Evolutionary conservation across 2,888 invertebrate genomes (phyloP), one percentile per base, ranked within the genome.

Genomic region (Pecten maximus): DNA sequence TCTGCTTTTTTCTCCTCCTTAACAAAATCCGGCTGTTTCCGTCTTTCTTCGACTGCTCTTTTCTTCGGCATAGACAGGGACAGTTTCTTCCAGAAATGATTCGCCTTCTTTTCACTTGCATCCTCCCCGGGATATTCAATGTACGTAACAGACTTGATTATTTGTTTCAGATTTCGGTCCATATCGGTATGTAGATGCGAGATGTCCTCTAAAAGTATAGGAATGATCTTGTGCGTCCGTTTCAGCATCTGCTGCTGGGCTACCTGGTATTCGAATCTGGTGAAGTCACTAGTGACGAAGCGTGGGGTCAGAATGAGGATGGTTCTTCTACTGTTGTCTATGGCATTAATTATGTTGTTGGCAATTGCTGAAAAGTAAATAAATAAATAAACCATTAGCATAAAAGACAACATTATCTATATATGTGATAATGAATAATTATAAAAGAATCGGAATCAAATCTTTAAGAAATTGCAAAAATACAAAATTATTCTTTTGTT

Each of bases 211-310:
- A 95, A 90, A 15, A 95, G 74, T 88, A 95, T 93, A 40, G 95
- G 95, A 87, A 95, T 94, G 87, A 95, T 94, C 91, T 94, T 92
- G 93, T 95, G 95, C 89, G 93, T 94, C n/a, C 93, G 92, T 60
- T 93, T 94, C 19, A 95, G 91, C 95, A 95, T 95, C 91, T 95
- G 95, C 54, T 94, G 93, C 88, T 95, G 95, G 0, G 95, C 95
- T 89, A 93, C 94, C 92, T 95, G 95, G 91, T 95, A 95, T 91
- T 95, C 95, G 90, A 95, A 93, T 35, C 94, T 92, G 40, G 94
- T 94, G 93, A 94, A 95, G 86, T 95, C 95, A 87, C 94, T 94
- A 87, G 93, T 90, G 40, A 95, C 91, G 92, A 94, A 95, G 40
- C 93, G 91, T 16, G 95, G 94, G 4, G 95, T 94, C 40, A 95